Evolutionary conservation across 2,797 vertebrate genomes (phyloP).

Genomic region (Gila robusta): DNA sequence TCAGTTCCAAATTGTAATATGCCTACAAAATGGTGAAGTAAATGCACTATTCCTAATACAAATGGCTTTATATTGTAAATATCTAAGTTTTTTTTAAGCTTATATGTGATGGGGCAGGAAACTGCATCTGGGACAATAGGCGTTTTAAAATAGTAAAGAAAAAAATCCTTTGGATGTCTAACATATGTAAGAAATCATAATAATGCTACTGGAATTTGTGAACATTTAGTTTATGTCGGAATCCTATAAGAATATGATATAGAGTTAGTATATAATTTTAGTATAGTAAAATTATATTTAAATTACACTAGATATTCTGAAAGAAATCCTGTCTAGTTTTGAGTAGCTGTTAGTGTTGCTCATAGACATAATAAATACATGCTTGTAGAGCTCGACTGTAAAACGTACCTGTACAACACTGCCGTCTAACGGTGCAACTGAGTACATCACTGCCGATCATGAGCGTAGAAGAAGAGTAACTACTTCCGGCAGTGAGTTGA

Average conservation of each 20-base stretch:
- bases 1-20: too few species aligned
- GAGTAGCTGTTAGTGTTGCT: background rate
- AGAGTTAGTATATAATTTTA: background rate
- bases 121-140: background rate
- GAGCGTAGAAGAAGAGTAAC: constrained; percentile 44
- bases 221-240: background rate
- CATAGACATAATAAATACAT: too few species aligned
- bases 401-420: background rate
- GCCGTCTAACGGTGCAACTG: background rate
- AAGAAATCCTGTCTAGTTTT: too few species aligned
- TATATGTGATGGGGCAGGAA: background rate
- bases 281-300: too few species aligned
- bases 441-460: background rate
- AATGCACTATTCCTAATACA: background rate
- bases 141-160: background rate
- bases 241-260: background rate
- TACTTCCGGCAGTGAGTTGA: constrained; percentile 24
- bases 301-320: background rate
- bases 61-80: background rate
- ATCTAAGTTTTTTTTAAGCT: background rate
- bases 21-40: background rate
- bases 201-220: background rate
- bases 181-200: background rate
- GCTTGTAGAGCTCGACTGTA: background rate
- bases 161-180: background rate